A percentile compares a stretch with the other conserved stretches of the same genome.
These are phyloP conservation scores for Serinus canaria DNA, from an alignment of 2,113 vertebrate species.

Conservation along the genomic window DNA sequence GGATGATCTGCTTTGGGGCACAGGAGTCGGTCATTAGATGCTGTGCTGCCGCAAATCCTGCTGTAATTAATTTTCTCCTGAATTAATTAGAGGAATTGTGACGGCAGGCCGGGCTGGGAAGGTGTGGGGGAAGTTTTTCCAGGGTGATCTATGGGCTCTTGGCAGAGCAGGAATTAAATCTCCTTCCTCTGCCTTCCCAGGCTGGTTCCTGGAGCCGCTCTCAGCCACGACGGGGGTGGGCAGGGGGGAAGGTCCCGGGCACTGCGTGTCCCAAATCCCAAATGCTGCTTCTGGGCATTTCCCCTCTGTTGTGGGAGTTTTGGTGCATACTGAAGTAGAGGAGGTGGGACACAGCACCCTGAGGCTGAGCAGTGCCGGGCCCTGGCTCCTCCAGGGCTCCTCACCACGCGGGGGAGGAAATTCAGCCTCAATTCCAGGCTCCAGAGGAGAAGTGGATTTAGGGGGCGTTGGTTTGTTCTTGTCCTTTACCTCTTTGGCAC, in stretches of 20 bases:
- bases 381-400: background rate
- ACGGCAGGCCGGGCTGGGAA: background rate
- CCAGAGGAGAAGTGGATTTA: background rate
- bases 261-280: background rate
- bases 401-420: rapidly evolving
- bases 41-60: slow-evolving; percentile 67
- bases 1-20: slow-evolving; percentile 24
- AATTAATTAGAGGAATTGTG: slow-evolving; percentile 81
- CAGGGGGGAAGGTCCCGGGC: background rate
- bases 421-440: background rate
- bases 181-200: background rate
- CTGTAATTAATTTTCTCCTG: slow-evolving; percentile 86
- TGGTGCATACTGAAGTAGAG: rapidly evolving
- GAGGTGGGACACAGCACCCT: rapidly evolving
- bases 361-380: background rate
- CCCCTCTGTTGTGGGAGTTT: background rate
- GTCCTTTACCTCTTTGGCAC: background rate
- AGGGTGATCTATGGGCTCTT: background rate
- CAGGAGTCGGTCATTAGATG: slow-evolving; percentile 57
- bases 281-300: rapidly evolving
- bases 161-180: background rate
- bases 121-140: slow-evolving; percentile 18
- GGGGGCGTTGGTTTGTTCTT: background rate
- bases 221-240: background rate
- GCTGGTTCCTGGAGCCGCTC: background rate